A percentile compares a stretch with the other conserved stretches of the same genome.
phyloP scores from a whole-genome alignment of 2,797 vertebrate genomes.

The Microctenopoma stevenorrisi region DNA sequence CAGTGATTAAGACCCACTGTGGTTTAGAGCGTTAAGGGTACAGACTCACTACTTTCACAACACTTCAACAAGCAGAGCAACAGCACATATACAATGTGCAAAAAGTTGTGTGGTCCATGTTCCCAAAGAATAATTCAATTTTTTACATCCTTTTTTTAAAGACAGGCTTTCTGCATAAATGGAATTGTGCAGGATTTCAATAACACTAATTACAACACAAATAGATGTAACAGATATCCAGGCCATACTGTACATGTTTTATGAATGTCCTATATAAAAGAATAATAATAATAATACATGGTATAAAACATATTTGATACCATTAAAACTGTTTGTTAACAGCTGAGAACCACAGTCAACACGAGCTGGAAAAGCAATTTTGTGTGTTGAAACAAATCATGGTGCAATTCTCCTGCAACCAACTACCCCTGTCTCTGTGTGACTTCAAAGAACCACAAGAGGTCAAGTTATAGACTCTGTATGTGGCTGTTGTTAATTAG shows the following conservation, averaged over 20 bases:
- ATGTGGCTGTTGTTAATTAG: not conserved
- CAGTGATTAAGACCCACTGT: slow-evolving; percentile 13
- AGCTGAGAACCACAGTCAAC: not conserved
- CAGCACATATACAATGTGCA: too few relatives aligned
- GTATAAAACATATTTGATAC: not conserved
- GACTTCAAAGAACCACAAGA: not conserved
- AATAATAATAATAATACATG: too few relatives aligned
- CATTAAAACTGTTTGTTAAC: not conserved
- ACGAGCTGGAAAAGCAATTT: not conserved
- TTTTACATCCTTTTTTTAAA: not conserved
- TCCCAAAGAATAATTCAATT: slow-evolving; percentile 8
- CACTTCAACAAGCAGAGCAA: too few relatives aligned
- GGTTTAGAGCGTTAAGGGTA: slow-evolving; percentile 31
- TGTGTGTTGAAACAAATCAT: not conserved
- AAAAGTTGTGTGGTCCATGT: slow-evolving; percentile 2
- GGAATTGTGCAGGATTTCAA: not conserved
- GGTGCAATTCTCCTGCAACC: slow-evolving; percentile 18
- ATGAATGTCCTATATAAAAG: not conserved
- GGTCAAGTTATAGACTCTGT: not conserved
- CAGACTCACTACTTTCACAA: slow-evolving; percentile 42
- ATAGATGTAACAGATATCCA: not conserved
- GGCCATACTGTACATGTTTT: not conserved
- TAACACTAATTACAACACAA: not conserved
- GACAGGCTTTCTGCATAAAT: slow-evolving; percentile 2
- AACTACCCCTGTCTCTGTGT: not conserved